Conservation (phyloP, 2,888 invertebrate species). For the Lepidonotus clava region DNA sequence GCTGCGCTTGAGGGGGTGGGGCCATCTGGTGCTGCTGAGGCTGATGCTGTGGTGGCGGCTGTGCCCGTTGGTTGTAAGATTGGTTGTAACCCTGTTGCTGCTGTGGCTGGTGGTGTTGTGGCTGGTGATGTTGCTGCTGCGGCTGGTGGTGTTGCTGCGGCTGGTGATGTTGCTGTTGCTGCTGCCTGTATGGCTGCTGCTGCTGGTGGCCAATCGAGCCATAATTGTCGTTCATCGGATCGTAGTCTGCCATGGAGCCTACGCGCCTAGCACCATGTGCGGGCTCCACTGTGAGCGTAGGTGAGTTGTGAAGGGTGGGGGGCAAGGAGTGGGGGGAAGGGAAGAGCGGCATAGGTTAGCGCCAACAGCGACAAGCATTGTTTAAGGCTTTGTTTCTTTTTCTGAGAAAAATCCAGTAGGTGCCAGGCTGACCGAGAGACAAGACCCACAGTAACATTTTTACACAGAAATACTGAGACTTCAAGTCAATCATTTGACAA, state of each 20-base stretch:
- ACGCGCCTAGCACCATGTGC: not conserved
- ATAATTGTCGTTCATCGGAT: slow-evolving; percentile 94
- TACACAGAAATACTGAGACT: no score
- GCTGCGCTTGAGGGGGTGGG: slow-evolving; percentile 37
- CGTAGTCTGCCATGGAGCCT: slow-evolving; percentile 89
- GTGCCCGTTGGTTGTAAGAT: not conserved
- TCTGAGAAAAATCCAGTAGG: no score
- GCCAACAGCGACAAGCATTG: no score
- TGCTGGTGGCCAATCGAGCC: slow-evolving; percentile 82
- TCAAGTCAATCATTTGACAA: no score
- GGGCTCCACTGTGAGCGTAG: slow-evolving; percentile 38
- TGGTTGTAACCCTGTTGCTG: no score
- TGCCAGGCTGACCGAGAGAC: no score
- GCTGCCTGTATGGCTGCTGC: not conserved
- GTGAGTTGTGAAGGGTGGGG: not conserved
- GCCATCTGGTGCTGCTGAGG: slow-evolving; percentile 1
- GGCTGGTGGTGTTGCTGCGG: not conserved
- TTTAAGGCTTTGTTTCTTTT: no score
- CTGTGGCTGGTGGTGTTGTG: not conserved
- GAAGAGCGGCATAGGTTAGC: slow-evolving; percentile 12
- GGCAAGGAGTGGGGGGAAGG: not conserved
- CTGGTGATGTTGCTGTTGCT: slow-evolving; percentile 22
- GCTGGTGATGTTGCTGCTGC: slow-evolving; percentile 37
- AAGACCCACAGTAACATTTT: no score
- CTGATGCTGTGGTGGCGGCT: slow-evolving; percentile 1